Conservation (phyloP, 2,113 vertebrate species). For the Noturus placidus region DNA sequence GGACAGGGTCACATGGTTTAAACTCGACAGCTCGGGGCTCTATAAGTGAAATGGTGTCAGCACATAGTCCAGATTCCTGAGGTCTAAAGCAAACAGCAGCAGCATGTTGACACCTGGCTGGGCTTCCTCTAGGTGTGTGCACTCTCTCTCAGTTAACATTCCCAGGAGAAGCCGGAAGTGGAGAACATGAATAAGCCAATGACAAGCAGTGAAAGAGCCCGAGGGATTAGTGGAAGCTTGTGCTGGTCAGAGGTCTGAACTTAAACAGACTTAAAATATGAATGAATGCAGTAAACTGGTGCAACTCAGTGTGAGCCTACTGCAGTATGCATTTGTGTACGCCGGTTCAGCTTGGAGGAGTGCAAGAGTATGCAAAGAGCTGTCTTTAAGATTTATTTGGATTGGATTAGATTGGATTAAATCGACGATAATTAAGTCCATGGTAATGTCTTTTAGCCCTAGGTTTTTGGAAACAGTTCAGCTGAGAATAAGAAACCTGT, state of each 20-base stretch:
- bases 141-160: conserved; percentile 38
- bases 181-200: conserved; percentile 22
- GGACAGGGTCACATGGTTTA: background rate
- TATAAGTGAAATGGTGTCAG: conserved; percentile 61
- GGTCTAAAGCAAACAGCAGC: conserved; percentile 70
- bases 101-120: conserved; percentile 69
- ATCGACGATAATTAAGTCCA: background rate
- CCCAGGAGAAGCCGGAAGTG: background rate
- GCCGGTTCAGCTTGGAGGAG: background rate
- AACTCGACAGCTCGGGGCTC: conserved; percentile 29
- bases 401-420: background rate
- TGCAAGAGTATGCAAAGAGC: background rate
- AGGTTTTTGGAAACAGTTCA: background rate
- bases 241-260: background rate
- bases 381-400: background rate
- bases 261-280: background rate
- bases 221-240: conserved; percentile 22
- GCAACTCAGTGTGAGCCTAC: background rate
- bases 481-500: background rate
- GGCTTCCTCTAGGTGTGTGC: conserved; percentile 64
- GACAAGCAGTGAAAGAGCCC: background rate
- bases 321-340: background rate
- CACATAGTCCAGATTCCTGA: conserved; percentile 69
- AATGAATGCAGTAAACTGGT: background rate
- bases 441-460: background rate